A percentile compares a stretch with the other conserved stretches of the same genome.
Evolutionary conservation across 64 coral and sea anemone genomes (phyloP).

Genomic region (Acropora yongei): DNA sequence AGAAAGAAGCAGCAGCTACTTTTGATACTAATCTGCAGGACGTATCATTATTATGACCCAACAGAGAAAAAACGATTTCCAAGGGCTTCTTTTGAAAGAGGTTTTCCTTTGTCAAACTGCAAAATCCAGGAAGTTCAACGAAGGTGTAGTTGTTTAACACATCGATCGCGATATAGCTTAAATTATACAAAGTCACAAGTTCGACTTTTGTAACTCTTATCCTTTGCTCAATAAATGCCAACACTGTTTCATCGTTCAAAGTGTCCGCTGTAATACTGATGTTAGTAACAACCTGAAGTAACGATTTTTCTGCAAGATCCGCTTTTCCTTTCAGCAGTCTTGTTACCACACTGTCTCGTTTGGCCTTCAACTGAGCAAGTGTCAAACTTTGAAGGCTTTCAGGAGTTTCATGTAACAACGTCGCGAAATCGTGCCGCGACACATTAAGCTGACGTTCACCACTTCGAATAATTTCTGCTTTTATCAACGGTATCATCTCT

Average conservation of each 20-base stretch:
- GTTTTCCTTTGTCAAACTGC: slow-evolving; percentile 17
- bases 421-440: slow-evolving; percentile 8
- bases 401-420: slow-evolving; percentile 44
- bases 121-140: slow-evolving; percentile 56
- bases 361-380: slow-evolving; percentile 42
- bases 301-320: slow-evolving; percentile 20
- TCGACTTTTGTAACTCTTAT: slow-evolving; percentile 60
- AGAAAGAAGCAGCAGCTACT: slow-evolving; percentile 46
- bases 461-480: slow-evolving; percentile 52
- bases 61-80: slow-evolving; percentile 46
- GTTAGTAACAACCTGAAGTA: slow-evolving; percentile 25
- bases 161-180: slow-evolving; percentile 45
- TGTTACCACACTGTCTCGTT: slow-evolving; percentile 60
- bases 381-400: slow-evolving; percentile 25
- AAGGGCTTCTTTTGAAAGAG: slow-evolving; percentile 37
- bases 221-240: slow-evolving; percentile 63
- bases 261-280: neutral
- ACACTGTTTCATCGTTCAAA: slow-evolving; percentile 27
- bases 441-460: slow-evolving; percentile 58
- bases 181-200: slow-evolving; percentile 49
- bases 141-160: slow-evolving; percentile 73
- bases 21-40: slow-evolving; percentile 65
- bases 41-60: slow-evolving; percentile 57
- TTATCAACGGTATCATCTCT: slow-evolving; percentile 67
- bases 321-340: slow-evolving; percentile 66